Percentiles rank a stretch among this genome's conserved stretches.
These are phyloP conservation scores for Gryllus bimaculatus DNA, from an alignment of 1,140 invertebrate species.

Conservation along the genomic window DNA sequence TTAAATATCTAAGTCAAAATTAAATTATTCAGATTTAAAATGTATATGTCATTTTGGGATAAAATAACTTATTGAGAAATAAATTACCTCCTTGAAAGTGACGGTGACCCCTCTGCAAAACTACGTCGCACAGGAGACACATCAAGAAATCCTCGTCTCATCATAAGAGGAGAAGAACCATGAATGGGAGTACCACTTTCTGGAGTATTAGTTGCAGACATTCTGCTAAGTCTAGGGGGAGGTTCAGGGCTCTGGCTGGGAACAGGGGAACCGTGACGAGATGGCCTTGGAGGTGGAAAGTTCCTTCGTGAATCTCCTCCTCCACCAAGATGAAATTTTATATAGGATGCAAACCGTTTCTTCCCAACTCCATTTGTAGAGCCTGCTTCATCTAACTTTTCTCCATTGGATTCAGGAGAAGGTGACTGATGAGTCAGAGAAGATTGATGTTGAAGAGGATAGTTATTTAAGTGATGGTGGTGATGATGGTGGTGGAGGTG, in stretches of 20 bases:
- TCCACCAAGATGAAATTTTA: constrained; percentile 52
- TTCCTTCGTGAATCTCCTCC: constrained; percentile 11
- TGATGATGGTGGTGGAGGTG: constrained; percentile 16
- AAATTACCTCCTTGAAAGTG: constrained; percentile 48
- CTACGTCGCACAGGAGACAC: constrained; percentile 25
- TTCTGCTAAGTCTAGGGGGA: constrained; percentile 51
- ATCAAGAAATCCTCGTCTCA: constrained; percentile 48
- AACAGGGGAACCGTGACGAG: constrained; percentile 22
- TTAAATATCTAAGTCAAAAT: not conserved
- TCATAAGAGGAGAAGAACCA: constrained; percentile 42
- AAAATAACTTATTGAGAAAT: constrained; percentile 3
- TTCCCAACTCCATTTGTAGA: constrained; percentile 30
- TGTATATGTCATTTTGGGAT: not conserved
- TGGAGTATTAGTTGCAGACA: constrained; percentile 28
- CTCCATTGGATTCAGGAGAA: not conserved
- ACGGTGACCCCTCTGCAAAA: constrained; percentile 36
- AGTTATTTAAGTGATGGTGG: constrained; percentile 18
- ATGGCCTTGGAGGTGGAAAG: constrained; percentile 15
- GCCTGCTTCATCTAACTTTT: constrained; percentile 8
- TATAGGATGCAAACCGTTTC: constrained; percentile 64
- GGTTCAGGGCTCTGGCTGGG: constrained; percentile 51
- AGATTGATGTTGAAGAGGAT: constrained; percentile 16
- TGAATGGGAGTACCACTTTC: constrained; percentile 31
- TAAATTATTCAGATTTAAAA: constrained; percentile 14
- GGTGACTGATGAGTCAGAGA: constrained; percentile 18